Percentiles rank a stretch among this genome's conserved stretches.
phyloP scores from a whole-genome alignment of 2,113 vertebrate species.

The Etheostoma spectabile region DNA sequence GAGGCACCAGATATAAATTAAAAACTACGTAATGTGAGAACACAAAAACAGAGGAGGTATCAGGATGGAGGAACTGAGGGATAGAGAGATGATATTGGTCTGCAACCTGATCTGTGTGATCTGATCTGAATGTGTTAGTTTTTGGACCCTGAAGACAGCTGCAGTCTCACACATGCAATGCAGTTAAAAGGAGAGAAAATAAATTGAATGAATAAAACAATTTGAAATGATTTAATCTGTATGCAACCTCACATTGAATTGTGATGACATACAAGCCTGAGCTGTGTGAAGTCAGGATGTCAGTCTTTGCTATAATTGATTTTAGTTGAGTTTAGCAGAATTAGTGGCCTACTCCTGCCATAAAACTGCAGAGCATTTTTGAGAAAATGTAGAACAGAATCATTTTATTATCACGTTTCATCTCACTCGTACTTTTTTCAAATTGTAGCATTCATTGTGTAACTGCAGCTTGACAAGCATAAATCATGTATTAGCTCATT shows the following conservation, averaged over 20 bases:
- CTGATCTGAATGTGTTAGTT: conserved; percentile 58
- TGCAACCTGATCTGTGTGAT: conserved; percentile 64
- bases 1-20: conserved; percentile 78
- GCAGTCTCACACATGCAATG: conserved; percentile 71
- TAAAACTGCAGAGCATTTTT: neutral
- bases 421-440: conserved; percentile 14
- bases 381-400: conserved; percentile 1
- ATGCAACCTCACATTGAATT: conserved; percentile 4
- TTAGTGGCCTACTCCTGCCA: conserved; percentile 18
- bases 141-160: conserved; percentile 77
- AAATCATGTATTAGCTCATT: conserved; percentile 36
- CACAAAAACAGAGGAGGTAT: conserved; percentile 46
- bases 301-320: neutral
- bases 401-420: conserved; percentile 28
- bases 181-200: conserved; percentile 37
- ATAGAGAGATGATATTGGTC: conserved; percentile 53
- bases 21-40: conserved; percentile 70
- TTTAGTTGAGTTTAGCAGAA: conserved; percentile 4
- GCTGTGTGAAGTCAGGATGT: conserved; percentile 15
- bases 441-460: conserved; percentile 27
- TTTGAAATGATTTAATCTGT: neutral
- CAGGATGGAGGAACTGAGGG: conserved; percentile 42
- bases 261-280: neutral
- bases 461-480: conserved; percentile 8
- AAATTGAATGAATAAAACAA: conserved; percentile 35